Evolutionary conservation across 1,140 invertebrate species (phyloP).

Genomic region (Pachypsylla venusta): DNA sequence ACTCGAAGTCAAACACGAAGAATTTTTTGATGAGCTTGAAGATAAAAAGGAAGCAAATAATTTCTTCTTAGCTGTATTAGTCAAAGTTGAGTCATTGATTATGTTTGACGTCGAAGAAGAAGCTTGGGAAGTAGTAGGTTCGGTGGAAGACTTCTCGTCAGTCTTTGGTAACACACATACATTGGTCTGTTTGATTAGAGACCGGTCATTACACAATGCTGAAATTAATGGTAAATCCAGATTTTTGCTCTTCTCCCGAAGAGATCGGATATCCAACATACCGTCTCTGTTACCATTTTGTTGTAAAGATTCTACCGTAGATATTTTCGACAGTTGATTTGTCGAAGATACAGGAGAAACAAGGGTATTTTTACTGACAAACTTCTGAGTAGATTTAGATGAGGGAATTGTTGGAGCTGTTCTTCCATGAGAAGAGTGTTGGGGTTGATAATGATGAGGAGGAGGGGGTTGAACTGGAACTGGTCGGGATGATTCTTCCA

Average conservation of each 20-base stretch:
- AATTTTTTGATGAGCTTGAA: not conserved
- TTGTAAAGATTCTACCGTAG: not conserved
- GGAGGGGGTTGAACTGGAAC: not conserved
- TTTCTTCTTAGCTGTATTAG: conserved; percentile 2
- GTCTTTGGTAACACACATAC: conserved; percentile 54
- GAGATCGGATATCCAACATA: conserved; percentile 57
- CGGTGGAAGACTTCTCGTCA: too few relatives aligned
- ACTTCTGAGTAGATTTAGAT: too few relatives aligned
- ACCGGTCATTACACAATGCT: conserved; percentile 75
- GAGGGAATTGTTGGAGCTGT: not conserved
- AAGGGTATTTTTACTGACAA: too few relatives aligned
- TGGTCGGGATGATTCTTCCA: not conserved
- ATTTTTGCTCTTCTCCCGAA: conserved; percentile 73
- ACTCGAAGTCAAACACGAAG: not conserved
- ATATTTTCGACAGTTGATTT: conserved; percentile 14
- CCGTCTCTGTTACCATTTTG: conserved; percentile 21
- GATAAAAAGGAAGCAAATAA: not conserved
- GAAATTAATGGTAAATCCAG: conserved; percentile 75
- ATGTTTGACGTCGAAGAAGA: too few relatives aligned
- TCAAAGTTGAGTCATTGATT: too few relatives aligned
- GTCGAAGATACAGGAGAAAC: conserved; percentile 11
- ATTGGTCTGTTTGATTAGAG: conserved; percentile 68
- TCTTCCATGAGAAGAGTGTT: not conserved
- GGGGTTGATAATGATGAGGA: too few relatives aligned
- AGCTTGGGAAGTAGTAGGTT: not conserved